Evolutionary conservation across 2,113 vertebrate genomes (phyloP).

Genomic region (Tamias sibiricus): DNA sequence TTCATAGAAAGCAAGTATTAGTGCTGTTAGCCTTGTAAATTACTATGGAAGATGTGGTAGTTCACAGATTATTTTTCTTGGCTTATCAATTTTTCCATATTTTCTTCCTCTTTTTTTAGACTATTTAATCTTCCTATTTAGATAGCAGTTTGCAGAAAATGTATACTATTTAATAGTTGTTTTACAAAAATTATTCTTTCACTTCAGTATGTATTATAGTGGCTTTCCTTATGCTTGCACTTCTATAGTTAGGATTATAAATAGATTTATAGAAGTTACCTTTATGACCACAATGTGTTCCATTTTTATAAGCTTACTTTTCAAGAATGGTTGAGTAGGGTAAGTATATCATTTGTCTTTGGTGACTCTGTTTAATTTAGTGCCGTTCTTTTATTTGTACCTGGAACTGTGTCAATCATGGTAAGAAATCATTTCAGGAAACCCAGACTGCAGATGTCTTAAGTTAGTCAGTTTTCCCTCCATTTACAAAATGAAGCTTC

Average conservation of each 20-base stretch:
- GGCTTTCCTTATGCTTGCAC: background rate
- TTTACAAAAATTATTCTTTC: background rate
- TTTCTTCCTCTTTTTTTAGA: background rate
- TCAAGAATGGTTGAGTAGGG: background rate
- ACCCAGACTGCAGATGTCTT: background rate
- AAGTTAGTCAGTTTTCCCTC: background rate
- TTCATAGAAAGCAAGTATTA: background rate
- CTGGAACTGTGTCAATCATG: background rate
- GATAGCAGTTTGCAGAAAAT: conserved; percentile 5
- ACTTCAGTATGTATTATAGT: background rate
- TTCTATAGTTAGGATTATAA: background rate
- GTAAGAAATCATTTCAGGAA: background rate
- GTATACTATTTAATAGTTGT: background rate
- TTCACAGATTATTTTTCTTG: background rate
- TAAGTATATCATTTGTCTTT: conserved; percentile 1
- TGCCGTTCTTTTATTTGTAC: background rate
- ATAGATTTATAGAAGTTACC: background rate
- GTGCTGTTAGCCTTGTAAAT: background rate
- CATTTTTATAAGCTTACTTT: conserved; percentile 7
- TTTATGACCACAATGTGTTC: background rate
- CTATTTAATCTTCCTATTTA: background rate
- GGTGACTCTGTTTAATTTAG: background rate
- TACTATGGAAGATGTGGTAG: background rate
- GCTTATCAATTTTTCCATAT: background rate
- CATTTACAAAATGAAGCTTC: background rate